phyloP scores from a whole-genome alignment of 2,888 invertebrate species.

The Euzophera pinguis region DNA sequence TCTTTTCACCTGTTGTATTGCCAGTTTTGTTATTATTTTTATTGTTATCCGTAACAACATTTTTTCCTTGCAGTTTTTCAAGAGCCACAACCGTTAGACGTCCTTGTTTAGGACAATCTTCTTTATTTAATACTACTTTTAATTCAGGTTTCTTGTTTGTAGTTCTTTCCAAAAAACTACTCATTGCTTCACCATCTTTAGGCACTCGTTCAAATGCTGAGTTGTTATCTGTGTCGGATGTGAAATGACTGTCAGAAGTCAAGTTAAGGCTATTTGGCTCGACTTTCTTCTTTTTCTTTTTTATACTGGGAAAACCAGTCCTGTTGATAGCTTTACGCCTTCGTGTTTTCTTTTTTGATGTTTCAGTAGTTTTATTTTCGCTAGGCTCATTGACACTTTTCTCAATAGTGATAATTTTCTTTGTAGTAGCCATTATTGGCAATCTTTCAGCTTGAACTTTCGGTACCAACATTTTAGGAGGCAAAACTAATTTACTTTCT shows the following conservation, averaged over 20 bases:
- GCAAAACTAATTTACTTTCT: slow-evolving; percentile 70
- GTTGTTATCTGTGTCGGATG: slow-evolving; percentile 65
- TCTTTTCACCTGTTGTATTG: slow-evolving; percentile 41
- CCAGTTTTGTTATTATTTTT: slow-evolving; percentile 33
- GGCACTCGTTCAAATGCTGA: slow-evolving; percentile 84
- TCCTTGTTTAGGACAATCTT: slow-evolving; percentile 74
- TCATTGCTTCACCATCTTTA: slow-evolving; percentile 83
- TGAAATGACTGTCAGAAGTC: slow-evolving; percentile 56
- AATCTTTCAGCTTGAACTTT: slow-evolving; percentile 66
- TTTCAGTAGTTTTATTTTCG: slow-evolving; percentile 46
- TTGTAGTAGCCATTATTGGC: slow-evolving; percentile 43
- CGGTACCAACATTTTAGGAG: slow-evolving; percentile 57
- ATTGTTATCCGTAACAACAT: slow-evolving; percentile 41
- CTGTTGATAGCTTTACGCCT: slow-evolving; percentile 90
- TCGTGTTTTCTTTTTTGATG: slow-evolving; percentile 71
- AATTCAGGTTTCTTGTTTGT: slow-evolving; percentile 65
- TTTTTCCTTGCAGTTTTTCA: slow-evolving; percentile 80
- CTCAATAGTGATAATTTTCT: slow-evolving; percentile 41
- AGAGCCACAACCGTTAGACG: slow-evolving; percentile 81
- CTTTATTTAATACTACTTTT: slow-evolving; percentile 72
- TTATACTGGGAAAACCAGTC: slow-evolving; percentile 92
- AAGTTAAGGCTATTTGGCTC: slow-evolving; percentile 43
- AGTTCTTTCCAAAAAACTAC: slow-evolving; percentile 82
- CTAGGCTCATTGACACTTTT: slow-evolving; percentile 44
- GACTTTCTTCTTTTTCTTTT: slow-evolving; percentile 88